Conservation (phyloP, 2,888 invertebrate genomes). For the Cerastis leucographa region DNA sequence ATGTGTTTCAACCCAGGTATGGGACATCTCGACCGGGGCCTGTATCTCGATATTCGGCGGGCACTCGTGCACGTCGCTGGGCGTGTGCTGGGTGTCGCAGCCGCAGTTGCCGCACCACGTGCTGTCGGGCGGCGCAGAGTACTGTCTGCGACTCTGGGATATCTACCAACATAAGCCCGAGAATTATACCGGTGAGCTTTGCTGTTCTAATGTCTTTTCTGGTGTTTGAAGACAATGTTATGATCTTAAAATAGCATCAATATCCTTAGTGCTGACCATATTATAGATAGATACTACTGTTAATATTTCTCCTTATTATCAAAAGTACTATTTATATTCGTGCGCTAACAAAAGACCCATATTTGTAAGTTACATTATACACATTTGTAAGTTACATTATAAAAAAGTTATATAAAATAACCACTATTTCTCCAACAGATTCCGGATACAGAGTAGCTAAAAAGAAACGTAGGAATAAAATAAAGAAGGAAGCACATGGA, state of each 20-base stretch:
- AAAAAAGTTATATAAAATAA: not conserved
- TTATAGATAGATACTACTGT: not conserved
- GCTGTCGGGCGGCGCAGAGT: slow-evolving; percentile 93
- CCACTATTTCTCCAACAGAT: slow-evolving; percentile 32
- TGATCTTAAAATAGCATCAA: not conserved
- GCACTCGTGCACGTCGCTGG: slow-evolving; percentile 89
- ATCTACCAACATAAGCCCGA: slow-evolving; percentile 84
- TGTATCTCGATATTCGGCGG: slow-evolving; percentile 91
- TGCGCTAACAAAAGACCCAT: not conserved
- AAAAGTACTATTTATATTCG: not conserved
- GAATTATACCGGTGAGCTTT: slow-evolving; percentile 68
- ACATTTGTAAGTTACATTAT: not conserved
- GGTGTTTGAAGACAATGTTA: not conserved
- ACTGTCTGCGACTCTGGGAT: slow-evolving; percentile 92
- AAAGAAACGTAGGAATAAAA: slow-evolving; percentile 33
- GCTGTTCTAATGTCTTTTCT: not conserved
- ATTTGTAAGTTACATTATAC: not conserved
- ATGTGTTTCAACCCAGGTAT: slow-evolving; percentile 71
- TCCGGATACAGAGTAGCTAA: slow-evolving; percentile 34
- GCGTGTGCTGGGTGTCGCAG: slow-evolving; percentile 92
- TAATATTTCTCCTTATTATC: not conserved
- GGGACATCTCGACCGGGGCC: slow-evolving; percentile 74
- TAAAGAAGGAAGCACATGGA: slow-evolving; percentile 15
- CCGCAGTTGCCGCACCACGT: slow-evolving; percentile 89
- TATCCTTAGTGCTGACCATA: not conserved